These are phyloP conservation scores for Eremophila alpestris DNA, from an alignment of 2,797 vertebrate species.

Conservation along the genomic window DNA sequence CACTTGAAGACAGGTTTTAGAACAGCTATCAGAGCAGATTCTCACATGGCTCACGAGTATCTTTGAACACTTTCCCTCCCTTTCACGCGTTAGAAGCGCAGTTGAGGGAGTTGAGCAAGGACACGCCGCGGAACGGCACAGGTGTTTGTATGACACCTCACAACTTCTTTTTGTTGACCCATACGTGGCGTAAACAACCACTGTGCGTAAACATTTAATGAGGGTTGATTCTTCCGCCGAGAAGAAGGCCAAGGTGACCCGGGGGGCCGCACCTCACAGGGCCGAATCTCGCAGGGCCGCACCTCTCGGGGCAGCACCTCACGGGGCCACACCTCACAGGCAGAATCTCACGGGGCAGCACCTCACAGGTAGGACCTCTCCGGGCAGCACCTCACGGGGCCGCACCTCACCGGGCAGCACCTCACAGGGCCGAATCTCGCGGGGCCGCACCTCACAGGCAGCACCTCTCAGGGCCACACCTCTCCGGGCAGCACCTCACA, in stretches of 20 bases:
- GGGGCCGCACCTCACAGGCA: too few relatives aligned
- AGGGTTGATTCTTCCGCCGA: neutral
- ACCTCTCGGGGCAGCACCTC: too few relatives aligned
- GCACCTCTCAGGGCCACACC: too few relatives aligned
- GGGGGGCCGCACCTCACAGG: too few relatives aligned
- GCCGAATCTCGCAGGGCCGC: too few relatives aligned
- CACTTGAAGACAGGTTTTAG: neutral
- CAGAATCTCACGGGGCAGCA: too few relatives aligned
- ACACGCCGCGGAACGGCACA: accelerated
- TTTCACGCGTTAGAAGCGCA: neutral
- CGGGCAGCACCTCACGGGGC: too few relatives aligned
- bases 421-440: too few relatives aligned
- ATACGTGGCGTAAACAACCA: neutral
- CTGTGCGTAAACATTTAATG: neutral
- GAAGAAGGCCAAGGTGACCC: neutral
- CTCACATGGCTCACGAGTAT: neutral
- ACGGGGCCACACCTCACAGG: too few relatives aligned
- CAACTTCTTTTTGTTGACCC: neutral
- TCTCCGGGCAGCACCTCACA: too few relatives aligned
- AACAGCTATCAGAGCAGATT: neutral
- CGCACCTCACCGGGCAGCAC: too few relatives aligned
- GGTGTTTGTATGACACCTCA: accelerated
- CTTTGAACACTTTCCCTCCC: neutral
- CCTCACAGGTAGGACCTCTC: too few relatives aligned
- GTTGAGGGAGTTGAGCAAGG: neutral